Base-by-base conservation (phyloP, 2,797 vertebrate genomes). In the Danio albolineatus region DNA sequence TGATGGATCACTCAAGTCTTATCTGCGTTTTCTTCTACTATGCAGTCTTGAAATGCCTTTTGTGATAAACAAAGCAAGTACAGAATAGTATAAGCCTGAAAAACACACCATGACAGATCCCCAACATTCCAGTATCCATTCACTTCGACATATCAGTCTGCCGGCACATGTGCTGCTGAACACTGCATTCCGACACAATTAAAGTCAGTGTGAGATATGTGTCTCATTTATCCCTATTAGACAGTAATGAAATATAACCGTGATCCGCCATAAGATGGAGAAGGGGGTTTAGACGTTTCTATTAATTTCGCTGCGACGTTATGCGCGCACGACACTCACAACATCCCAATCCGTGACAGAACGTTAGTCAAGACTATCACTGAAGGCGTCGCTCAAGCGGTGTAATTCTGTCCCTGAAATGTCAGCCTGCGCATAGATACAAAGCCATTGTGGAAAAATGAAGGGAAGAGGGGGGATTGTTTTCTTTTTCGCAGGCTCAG, bases 211-310 rank as follows among this genome's bases (percentile, higher is more conserved):
- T 81, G 66, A 54, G 84, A 82, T 75, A 44, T 75, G 83, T 69
- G 73, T 86, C 76, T 88, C 83, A 89, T 90, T 90, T 84, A 86
- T 87, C 83, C 82, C 81, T 85, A 88, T 90, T 85, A 88, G 79
- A 83, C 64, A 70, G 46, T 83, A 83, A 73, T 80, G 71, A 84
- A 81, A 83, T 64, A 85, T 19, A 85, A 61, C 82, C 76, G 71
- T 71, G 65, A 60, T 66, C 51, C 14, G n/a, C 74, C 36, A 80
- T 41, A 80, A 17, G 43, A 79, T 38, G 28, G 73, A 77, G 84
- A 76, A 73, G 62, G 38, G 17, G 21, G 71, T 84, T 86, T 76
- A 59, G 66, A 78, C 82, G 62, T 54, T 74, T 76, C 77, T 78
- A 80, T 88, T 88, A 76, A 91, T 90, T 87, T 84, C 48, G 54